phyloP scores from a whole-genome alignment of 2,113 vertebrate species.

The Coregonus clupeaformis region DNA sequence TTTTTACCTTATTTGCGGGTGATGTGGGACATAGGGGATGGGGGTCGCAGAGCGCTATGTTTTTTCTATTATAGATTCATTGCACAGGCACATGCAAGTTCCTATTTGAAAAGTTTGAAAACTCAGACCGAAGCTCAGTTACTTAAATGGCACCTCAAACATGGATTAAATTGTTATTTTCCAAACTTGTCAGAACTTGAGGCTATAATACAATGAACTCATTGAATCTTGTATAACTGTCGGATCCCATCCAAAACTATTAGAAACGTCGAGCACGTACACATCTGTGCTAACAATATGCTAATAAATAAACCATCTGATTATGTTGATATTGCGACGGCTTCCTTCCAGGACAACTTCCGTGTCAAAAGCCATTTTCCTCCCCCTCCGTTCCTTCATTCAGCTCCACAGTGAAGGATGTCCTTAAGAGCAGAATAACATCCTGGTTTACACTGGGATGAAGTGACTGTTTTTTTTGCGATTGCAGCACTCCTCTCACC shows the following conservation, averaged over 20 bases:
- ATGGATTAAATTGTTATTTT: not conserved
- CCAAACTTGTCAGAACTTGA: not conserved
- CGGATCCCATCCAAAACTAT: constrained; percentile 8
- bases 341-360: constrained; percentile 63
- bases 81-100: not conserved
- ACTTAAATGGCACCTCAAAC: not conserved
- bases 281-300: constrained; percentile 14
- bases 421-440: constrained; percentile 66
- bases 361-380: constrained; percentile 54
- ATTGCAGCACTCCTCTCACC: constrained; percentile 38
- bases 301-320: constrained; percentile 31
- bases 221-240: constrained; percentile 29
- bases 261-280: constrained; percentile 5
- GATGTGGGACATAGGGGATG: not conserved
- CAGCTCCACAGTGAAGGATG: constrained; percentile 52
- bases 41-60: not conserved
- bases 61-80: not conserved
- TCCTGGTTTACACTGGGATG: constrained; percentile 62
- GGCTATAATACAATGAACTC: constrained; percentile 48
- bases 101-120: not conserved
- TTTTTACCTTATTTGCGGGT: not conserved
- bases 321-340: constrained; percentile 16
- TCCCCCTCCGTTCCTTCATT: constrained; percentile 49
- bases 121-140: not conserved
- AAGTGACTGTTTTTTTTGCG: constrained; percentile 56